Evolutionary conservation across 1,140 invertebrate species (phyloP).

Genomic region (Papilio aristodemus): DNA sequence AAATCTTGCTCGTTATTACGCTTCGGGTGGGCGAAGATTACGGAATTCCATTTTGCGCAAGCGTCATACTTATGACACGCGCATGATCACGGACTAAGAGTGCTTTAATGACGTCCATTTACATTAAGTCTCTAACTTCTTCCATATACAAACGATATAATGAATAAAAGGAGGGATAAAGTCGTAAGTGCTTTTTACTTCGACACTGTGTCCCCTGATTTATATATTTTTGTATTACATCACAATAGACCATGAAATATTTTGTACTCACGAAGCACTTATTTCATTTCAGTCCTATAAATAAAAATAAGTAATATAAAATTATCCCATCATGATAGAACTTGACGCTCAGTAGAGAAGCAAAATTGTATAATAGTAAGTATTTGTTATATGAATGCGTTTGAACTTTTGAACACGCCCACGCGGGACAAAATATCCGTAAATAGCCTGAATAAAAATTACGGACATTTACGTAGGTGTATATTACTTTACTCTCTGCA

Average conservation of each 20-base stretch:
- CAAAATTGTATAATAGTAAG: background rate
- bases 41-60: constrained; percentile 7
- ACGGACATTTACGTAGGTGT: too few relatives aligned
- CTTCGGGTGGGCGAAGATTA: background rate
- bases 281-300: too few relatives aligned
- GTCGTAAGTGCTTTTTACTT: background rate
- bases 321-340: background rate
- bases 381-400: background rate
- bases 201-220: too few relatives aligned
- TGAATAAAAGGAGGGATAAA: constrained; percentile 11
- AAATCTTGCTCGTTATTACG: background rate
- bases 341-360: background rate
- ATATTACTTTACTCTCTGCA: too few relatives aligned
- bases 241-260: too few relatives aligned
- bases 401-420: constrained; percentile 3
- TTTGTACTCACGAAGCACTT: too few relatives aligned
- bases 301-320: too few relatives aligned
- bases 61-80: background rate
- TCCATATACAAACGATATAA: constrained; percentile 5
- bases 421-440: too few relatives aligned
- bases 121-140: constrained; percentile 10
- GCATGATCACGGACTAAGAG: background rate
- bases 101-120: constrained; percentile 7
- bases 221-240: too few relatives aligned
- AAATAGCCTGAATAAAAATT: too few relatives aligned